Evolutionary conservation across 2,797 vertebrate genomes (phyloP).

Genomic region (Paratrypauchen microcephalus): DNA sequence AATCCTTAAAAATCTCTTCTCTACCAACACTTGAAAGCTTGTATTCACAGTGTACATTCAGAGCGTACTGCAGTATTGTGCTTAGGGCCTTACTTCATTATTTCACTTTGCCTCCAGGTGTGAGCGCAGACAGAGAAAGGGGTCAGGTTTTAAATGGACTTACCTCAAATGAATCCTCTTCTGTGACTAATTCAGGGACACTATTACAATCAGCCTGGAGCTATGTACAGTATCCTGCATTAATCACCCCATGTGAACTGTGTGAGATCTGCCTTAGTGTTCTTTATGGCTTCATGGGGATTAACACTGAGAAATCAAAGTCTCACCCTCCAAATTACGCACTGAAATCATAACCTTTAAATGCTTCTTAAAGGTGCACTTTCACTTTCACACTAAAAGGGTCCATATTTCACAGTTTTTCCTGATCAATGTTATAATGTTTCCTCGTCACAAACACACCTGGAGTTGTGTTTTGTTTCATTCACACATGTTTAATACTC

Average conservation of each 20-base stretch:
- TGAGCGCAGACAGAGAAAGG: neutral
- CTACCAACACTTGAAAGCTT: too few species aligned
- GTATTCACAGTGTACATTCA: neutral
- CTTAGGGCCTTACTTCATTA: slow-evolving; percentile 2
- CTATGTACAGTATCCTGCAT: slow-evolving; percentile 3
- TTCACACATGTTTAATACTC: too few species aligned
- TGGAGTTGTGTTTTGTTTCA: too few species aligned
- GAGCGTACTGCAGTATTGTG: neutral
- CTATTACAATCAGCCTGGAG: slow-evolving; percentile 10
- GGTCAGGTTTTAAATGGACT: slow-evolving; percentile 12
- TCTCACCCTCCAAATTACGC: too few species aligned
- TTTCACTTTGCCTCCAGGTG: neutral
- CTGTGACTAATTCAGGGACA: slow-evolving; percentile 15
- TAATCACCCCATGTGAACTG: slow-evolving; percentile 5
- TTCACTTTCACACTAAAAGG: too few species aligned
- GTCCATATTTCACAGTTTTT: too few species aligned
- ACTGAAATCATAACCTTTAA: too few species aligned
- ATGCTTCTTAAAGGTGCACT: too few species aligned
- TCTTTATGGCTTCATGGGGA: neutral
- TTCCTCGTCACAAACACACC: too few species aligned
- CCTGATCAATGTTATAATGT: too few species aligned
- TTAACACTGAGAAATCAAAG: too few species aligned
- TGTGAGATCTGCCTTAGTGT: neutral
- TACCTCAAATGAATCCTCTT: slow-evolving; percentile 5
- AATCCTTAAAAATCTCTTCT: too few species aligned